A percentile compares a stretch with the other conserved stretches of the same genome.
These are phyloP conservation scores for Goniozus legneri DNA, from an alignment of 1,140 invertebrate species.

Conservation along the genomic window DNA sequence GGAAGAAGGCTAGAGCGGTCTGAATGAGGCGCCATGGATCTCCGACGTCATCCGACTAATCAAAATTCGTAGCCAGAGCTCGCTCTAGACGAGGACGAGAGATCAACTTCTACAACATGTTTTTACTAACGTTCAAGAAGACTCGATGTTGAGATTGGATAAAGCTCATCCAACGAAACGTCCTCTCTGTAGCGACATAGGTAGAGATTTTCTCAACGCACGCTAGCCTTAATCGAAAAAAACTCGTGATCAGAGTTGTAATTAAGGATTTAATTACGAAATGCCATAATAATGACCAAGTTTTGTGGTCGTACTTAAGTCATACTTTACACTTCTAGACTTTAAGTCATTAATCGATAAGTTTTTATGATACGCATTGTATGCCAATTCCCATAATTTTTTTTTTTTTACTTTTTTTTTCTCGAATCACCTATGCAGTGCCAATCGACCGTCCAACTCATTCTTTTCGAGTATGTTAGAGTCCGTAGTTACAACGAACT, in stretches of 20 bases:
- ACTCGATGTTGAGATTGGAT: too few relatives aligned
- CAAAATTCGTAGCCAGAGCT: slow-evolving; percentile 32
- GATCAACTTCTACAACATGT: too few relatives aligned
- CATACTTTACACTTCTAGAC: slow-evolving; percentile 46
- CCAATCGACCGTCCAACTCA: background rate
- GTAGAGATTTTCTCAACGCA: too few relatives aligned
- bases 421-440: background rate
- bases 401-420: background rate
- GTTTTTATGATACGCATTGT: background rate
- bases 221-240: too few relatives aligned
- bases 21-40: slow-evolving; percentile 30
- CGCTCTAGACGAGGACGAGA: too few relatives aligned
- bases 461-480: too few relatives aligned
- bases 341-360: slow-evolving; percentile 27
- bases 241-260: slow-evolving; percentile 20
- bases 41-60: slow-evolving; percentile 38
- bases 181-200: too few relatives aligned
- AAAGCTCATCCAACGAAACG: too few relatives aligned
- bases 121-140: too few relatives aligned
- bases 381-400: background rate
- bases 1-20: slow-evolving; percentile 35
- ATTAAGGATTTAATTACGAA: slow-evolving; percentile 46
- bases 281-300: slow-evolving; percentile 56
- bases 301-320: slow-evolving; percentile 55
- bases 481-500: background rate